These are phyloP conservation scores for Prochilodus magdalenae DNA, from an alignment of 2,113 vertebrate species.

Conservation along the genomic window DNA sequence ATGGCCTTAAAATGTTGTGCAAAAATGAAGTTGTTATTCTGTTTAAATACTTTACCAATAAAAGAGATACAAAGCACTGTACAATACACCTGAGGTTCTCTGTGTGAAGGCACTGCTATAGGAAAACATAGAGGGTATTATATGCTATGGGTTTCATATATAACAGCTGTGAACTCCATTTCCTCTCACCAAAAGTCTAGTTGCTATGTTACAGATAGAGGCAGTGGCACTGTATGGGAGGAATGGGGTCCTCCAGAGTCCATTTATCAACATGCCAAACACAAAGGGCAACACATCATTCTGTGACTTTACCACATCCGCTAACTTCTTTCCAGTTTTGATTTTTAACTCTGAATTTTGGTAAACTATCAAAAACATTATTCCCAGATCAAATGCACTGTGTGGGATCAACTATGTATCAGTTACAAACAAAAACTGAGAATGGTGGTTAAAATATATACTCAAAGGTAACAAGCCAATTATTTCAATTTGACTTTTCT, in stretches of 20 bases:
- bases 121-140: neutral
- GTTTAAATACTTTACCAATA: too few species aligned
- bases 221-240: constrained; percentile 67
- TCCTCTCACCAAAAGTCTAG: constrained; percentile 64
- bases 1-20: too few species aligned
- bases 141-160: constrained; percentile 51
- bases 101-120: neutral
- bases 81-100: too few species aligned
- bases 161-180: constrained; percentile 69
- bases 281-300: constrained; percentile 74
- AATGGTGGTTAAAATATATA: constrained; percentile 1
- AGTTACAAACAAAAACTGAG: neutral
- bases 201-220: constrained; percentile 74
- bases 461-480: constrained; percentile 19
- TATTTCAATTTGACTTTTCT: neutral
- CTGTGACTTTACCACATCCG: constrained; percentile 31
- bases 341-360: constrained; percentile 57
- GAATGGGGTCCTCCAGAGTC: constrained; percentile 64
- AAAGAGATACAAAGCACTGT: too few species aligned
- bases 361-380: constrained; percentile 51
- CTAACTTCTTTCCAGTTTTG: constrained; percentile 24
- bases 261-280: constrained; percentile 76
- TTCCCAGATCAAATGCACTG: constrained; percentile 44
- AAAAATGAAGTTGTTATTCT: too few species aligned
- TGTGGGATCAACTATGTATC: neutral